Percentiles rank a stretch among this genome's conserved stretches.
Evolutionary conservation across 2,888 invertebrate genomes (phyloP).

Genomic region (Callosobruchus maculatus): DNA sequence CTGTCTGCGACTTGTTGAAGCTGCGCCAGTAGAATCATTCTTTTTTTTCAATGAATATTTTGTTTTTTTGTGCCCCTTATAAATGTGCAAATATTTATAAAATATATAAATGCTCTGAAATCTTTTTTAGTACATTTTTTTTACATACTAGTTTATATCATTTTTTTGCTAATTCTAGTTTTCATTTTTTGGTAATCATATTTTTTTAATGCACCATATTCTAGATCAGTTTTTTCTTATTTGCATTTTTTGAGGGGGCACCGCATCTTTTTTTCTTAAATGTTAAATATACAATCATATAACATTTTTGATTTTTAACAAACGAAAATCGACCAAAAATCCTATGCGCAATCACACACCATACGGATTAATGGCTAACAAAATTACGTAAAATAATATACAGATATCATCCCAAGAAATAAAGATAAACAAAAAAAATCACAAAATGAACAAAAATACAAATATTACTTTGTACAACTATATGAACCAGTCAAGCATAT

Average conservation of each 20-base stretch:
- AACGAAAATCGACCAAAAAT: constrained; percentile 18
- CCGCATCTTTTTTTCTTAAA: constrained; percentile 20
- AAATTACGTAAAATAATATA: constrained; percentile 3
- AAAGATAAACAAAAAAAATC: constrained; percentile 64
- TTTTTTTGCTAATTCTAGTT: too few species aligned
- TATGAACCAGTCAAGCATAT: not conserved
- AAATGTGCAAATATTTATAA: constrained; percentile 31
- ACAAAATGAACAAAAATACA: constrained; percentile 52
- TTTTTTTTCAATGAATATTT: not conserved
- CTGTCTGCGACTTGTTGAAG: not conserved
- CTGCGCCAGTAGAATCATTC: not conserved
- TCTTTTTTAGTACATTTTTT: constrained; percentile 20
- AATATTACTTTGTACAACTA: not conserved
- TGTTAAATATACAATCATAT: constrained; percentile 14
- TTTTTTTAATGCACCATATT: constrained; percentile 12
- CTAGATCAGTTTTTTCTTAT: constrained; percentile 15
- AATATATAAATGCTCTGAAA: constrained; percentile 31
- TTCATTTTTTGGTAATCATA: too few species aligned
- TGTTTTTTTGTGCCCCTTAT: constrained; percentile 27
- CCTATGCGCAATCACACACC: not conserved
- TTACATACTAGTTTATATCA: constrained; percentile 5
- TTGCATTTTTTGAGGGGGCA: constrained; percentile 21
- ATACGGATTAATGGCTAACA: constrained; percentile 1
- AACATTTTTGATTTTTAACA: constrained; percentile 22
- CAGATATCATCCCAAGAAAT: constrained; percentile 2